Conservation (phyloP, 2,888 invertebrate genomes). For the Eutolmus rufibarbis region DNA sequence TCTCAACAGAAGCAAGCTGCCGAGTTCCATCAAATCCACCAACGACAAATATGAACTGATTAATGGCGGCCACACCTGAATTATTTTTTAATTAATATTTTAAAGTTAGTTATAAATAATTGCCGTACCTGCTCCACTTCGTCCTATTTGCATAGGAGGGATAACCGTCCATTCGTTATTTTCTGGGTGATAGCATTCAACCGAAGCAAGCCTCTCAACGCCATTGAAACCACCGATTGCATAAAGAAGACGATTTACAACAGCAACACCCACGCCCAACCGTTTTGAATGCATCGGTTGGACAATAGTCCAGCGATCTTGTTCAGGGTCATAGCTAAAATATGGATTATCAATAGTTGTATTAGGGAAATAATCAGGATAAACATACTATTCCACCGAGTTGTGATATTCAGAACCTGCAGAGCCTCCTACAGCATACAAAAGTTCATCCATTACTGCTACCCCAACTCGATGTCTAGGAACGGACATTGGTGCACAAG, state of each 20-base stretch:
- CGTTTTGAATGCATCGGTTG: slow-evolving; percentile 79
- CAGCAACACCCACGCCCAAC: slow-evolving; percentile 81
- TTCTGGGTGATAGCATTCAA: slow-evolving; percentile 94
- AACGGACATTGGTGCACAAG: slow-evolving; percentile 86
- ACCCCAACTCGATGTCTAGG: slow-evolving; percentile 89
- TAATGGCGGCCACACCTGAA: slow-evolving; percentile 80
- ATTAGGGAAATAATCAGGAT: neutral
- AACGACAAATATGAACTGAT: slow-evolving; percentile 89
- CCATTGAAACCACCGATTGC: slow-evolving; percentile 94
- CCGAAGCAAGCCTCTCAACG: slow-evolving; percentile 74
- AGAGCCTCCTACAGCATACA: slow-evolving; percentile 93
- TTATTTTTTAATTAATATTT: slow-evolving; percentile 42
- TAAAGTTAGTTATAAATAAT: neutral
- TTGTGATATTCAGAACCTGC: slow-evolving; percentile 85
- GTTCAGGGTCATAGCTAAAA: slow-evolving; percentile 83
- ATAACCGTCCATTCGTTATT: slow-evolving; percentile 87
- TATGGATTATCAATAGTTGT: slow-evolving; percentile 40
- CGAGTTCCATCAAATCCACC: slow-evolving; percentile 90
- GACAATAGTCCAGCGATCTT: slow-evolving; percentile 80
- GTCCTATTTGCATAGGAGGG: slow-evolving; percentile 76
- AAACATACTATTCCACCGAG: slow-evolving; percentile 81
- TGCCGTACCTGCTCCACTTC: slow-evolving; percentile 83
- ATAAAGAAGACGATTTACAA: slow-evolving; percentile 79
- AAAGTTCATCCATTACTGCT: slow-evolving; percentile 89
- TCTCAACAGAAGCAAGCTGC: slow-evolving; percentile 84